A percentile compares a stretch with the other conserved stretches of the same genome.
Conservation (phyloP, 2,113 vertebrate genomes). For the Serinus canaria region DNA sequence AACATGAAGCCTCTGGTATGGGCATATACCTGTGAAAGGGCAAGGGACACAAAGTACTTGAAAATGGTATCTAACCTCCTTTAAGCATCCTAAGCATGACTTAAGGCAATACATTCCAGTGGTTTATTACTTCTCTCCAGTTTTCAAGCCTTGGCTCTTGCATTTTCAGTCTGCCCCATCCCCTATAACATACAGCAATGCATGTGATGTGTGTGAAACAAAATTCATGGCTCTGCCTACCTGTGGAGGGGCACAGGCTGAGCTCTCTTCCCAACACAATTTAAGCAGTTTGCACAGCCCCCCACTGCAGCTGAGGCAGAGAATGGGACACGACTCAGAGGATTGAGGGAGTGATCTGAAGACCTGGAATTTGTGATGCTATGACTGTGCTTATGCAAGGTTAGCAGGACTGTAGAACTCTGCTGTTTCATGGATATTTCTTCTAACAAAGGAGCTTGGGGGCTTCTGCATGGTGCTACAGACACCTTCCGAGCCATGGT, state of each 20-base stretch:
- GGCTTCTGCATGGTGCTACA: not conserved
- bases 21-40: not conserved
- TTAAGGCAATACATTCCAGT: not conserved
- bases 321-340: not conserved
- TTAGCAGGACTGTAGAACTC: not conserved
- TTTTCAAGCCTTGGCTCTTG: not conserved
- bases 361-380: not conserved
- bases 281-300: not conserved
- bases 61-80: not conserved
- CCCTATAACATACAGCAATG: not conserved
- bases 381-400: not conserved
- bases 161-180: not conserved
- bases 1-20: not conserved
- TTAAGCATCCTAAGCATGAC: not conserved
- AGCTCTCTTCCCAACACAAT: not conserved
- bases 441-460: accelerated
- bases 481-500: not conserved
- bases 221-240: not conserved
- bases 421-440: not conserved
- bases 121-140: not conserved
- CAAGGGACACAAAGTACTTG: not conserved
- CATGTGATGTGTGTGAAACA: not conserved
- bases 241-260: not conserved
- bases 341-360: not conserved
- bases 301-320: not conserved